These are phyloP conservation scores for Falco novaeseelandiae DNA, from an alignment of 2,797 vertebrate genomes.

Conservation along the genomic window DNA sequence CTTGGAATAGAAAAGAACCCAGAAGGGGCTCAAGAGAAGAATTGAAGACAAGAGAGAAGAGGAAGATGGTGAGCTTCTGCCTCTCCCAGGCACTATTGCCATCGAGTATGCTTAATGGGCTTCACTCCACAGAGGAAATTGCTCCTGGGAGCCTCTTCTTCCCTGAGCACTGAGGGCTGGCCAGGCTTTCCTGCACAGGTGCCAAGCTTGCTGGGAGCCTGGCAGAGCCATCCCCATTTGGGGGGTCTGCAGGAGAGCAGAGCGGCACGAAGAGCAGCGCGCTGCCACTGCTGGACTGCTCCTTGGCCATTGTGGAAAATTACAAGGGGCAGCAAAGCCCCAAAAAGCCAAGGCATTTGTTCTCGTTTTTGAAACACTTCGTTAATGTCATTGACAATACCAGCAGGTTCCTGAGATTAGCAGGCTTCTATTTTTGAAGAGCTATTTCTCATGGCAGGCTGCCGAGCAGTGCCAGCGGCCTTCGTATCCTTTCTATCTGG, in stretches of 20 bases:
- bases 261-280: fast-evolving
- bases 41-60: neutral
- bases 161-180: neutral
- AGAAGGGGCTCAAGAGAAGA: neutral
- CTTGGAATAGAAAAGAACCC: neutral
- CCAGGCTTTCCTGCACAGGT: neutral
- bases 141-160: neutral
- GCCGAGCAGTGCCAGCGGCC: constrained; percentile 19
- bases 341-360: constrained; percentile 9
- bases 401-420: constrained; percentile 65
- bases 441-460: constrained; percentile 31
- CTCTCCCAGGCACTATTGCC: neutral
- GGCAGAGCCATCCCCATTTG: fast-evolving
- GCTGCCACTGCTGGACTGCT: fast-evolving
- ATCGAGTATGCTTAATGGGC: neutral
- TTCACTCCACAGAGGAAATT: neutral
- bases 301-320: neutral
- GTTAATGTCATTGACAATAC: constrained; percentile 50
- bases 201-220: neutral
- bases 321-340: neutral
- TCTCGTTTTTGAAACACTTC: constrained; percentile 50
- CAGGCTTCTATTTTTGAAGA: constrained; percentile 68
- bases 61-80: neutral
- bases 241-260: neutral
- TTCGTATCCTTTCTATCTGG: constrained; percentile 34